Evolutionary conservation across 2,888 invertebrate species (phyloP), one percentile per base, ranked within the genome.

Genomic region (Drosophila longiperda): DNA sequence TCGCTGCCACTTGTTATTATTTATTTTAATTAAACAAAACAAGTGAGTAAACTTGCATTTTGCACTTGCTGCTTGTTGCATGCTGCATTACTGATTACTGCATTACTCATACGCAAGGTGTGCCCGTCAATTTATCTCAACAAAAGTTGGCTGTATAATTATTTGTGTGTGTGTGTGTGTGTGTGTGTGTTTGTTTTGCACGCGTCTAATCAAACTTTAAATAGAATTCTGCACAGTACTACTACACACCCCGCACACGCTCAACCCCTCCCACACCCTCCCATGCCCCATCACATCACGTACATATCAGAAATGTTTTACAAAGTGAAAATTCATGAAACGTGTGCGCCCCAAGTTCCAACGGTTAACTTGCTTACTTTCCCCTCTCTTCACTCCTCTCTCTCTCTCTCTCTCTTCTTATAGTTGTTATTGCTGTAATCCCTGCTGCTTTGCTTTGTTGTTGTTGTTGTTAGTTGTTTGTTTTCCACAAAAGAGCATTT

Each of bases 251-350:
- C 9, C 12, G 8, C 20, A 26, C 26, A 26, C 26, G 0, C 26
- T 26, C 26, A 26, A 5, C 3, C 40, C 8, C 11, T 11, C 11
- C 12, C 11, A 0, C 12, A 9, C 7, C 0, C 17, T 3, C 15
- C 40, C 40, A 17, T 17, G 0, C 17, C 49, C 59, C 50, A 49
- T 48, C 26, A 23, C 33, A 67, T 50, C 83, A 82, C 89, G 85
- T 89, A 87, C 87, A 74, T 77, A 89, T 86, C 87, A 80, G 78
- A 89, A 87, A 86, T 89, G 89, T 86, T 89, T 89, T 86, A 89
- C 85, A 89, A 86, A 86, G 85, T 86, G 85, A 89, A 86, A 86
- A 86, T 80, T 89, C 87, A 82, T 80, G 85, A 82, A 82, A 86
- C 85, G 85, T 86, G 85, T 86, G 88, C 80, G 67, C 71, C 59